Percentiles rank a stretch among this genome's conserved stretches.
These are phyloP conservation scores for Ectropis grisescens DNA, from an alignment of 1,140 invertebrate genomes.

Conservation along the genomic window DNA sequence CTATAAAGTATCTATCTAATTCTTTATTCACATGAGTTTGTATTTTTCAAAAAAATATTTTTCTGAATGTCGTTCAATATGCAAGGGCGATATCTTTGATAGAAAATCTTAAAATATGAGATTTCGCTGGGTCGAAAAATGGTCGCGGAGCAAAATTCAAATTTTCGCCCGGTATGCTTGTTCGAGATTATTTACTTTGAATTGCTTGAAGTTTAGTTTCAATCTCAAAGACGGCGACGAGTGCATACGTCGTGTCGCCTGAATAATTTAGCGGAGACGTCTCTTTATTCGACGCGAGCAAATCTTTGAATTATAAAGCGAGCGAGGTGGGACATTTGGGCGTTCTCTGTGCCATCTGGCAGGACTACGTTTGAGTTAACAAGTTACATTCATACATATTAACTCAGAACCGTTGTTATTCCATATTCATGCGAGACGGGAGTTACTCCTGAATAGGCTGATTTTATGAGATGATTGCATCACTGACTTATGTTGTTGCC, in stretches of 20 bases:
- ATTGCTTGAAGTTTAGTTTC: too few species aligned
- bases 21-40: too few species aligned
- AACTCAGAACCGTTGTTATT: conserved; percentile 25
- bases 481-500: background rate
- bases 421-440: conserved; percentile 25
- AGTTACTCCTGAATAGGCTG: conserved; percentile 8
- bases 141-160: too few species aligned
- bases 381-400: conserved; percentile 47
- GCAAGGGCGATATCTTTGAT: too few species aligned
- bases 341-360: conserved; percentile 21
- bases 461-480: background rate
- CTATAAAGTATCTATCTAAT: too few species aligned
- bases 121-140: too few species aligned
- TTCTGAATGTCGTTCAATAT: too few species aligned
- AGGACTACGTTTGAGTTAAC: conserved; percentile 28
- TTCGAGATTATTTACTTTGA: too few species aligned
- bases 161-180: too few species aligned
- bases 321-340: conserved; percentile 31
- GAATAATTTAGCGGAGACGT: conserved; percentile 45
- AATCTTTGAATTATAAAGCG: conserved; percentile 57
- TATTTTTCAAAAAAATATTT: too few species aligned
- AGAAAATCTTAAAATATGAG: too few species aligned
- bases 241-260: conserved; percentile 19
- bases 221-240: conserved; percentile 2
- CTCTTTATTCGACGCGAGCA: conserved; percentile 40